Conservation (phyloP, 2,797 vertebrate genomes). For the Squalus acanthias region DNA sequence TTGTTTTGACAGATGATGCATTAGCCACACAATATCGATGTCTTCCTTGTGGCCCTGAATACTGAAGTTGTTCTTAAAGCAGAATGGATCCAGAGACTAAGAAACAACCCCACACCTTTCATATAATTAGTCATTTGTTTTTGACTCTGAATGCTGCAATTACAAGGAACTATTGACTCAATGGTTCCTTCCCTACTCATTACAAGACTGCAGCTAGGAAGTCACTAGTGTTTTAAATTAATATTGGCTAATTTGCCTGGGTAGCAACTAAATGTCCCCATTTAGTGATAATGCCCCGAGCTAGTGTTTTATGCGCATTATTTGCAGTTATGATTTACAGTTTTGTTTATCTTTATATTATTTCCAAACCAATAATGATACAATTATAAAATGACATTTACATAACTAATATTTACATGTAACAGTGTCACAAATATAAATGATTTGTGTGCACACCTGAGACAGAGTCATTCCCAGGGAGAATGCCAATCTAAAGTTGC, state of each 20-base stretch:
- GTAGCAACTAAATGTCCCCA: background rate
- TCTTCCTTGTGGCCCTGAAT: background rate
- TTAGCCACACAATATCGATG: background rate
- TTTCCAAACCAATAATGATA: background rate
- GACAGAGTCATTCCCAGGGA: background rate
- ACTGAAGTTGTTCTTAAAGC: background rate
- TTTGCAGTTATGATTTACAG: background rate
- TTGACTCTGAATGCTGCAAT: background rate
- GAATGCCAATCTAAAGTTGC: background rate
- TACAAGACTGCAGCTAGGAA: background rate
- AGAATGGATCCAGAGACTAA: background rate
- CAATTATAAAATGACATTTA: background rate
- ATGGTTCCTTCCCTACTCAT: background rate
- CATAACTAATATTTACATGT: background rate
- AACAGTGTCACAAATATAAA: background rate
- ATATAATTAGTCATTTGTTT: background rate
- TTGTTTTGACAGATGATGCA: background rate
- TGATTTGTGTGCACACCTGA: slow-evolving; percentile 21
- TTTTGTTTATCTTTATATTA: background rate
- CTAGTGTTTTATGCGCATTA: background rate
- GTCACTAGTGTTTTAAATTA: background rate
- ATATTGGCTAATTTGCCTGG: background rate
- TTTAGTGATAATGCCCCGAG: background rate
- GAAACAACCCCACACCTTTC: background rate
- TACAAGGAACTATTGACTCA: background rate